Evolutionary conservation across 2,113 vertebrate genomes (phyloP).

Genomic region (Ranitomeya variabilis): DNA sequence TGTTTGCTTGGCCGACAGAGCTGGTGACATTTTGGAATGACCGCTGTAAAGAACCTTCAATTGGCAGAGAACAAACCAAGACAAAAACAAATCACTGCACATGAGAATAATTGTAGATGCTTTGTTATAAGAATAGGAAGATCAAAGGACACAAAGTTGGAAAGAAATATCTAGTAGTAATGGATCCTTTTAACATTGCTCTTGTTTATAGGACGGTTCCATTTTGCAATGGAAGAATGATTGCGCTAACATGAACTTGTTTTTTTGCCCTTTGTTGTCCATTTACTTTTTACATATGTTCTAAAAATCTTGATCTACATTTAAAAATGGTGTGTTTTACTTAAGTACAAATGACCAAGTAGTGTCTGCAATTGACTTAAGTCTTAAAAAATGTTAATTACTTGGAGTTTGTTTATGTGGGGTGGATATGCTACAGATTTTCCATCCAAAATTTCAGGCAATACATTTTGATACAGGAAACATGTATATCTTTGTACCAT

Average conservation of each 20-base stretch:
- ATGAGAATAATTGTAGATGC: conserved; percentile 8
- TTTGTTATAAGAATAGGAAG: not conserved
- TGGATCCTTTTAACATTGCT: not conserved
- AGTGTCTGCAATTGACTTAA: too few relatives aligned
- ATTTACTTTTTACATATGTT: not conserved
- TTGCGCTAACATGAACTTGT: not conserved
- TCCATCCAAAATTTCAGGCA: too few relatives aligned
- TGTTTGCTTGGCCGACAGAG: conserved; percentile 34
- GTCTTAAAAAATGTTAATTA: too few relatives aligned
- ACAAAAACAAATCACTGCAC: conserved; percentile 24
- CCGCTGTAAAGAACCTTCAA: conserved; percentile 24
- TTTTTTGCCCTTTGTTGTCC: not conserved
- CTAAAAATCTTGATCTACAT: not conserved
- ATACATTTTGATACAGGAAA: too few relatives aligned
- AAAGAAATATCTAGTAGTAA: not conserved
- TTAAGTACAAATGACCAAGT: too few relatives aligned
- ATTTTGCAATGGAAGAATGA: not conserved
- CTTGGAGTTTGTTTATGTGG: too few relatives aligned
- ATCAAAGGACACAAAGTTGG: conserved; percentile 4
- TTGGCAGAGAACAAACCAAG: conserved; percentile 35
- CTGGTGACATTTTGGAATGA: conserved; percentile 41
- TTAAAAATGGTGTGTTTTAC: not conserved
- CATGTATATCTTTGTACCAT: too few relatives aligned
- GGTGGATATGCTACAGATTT: too few relatives aligned
- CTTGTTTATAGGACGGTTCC: not conserved